Base-by-base conservation (phyloP, 1,140 invertebrate genomes). In the Panonychus citri region DNA sequence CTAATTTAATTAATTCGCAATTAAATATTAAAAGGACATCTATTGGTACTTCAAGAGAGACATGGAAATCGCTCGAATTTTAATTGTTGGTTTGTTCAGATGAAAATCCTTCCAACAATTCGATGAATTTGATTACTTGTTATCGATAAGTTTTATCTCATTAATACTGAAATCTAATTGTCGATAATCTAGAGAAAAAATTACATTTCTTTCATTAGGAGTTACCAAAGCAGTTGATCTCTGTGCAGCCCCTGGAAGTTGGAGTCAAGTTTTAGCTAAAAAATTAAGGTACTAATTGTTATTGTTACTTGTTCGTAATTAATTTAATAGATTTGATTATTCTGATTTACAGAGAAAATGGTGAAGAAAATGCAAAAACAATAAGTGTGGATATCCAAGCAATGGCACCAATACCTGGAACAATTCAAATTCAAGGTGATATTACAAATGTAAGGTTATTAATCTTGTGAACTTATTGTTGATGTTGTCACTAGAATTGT, bases 361-460 rank as follows among this genome's bases (percentile, higher is more conserved):
- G 30, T 12, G 5, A 34, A 12, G 56, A 64, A 8, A 57, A 63
- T 62, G 78, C 82, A 3, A 91, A 93, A 72, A 97, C 98, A 65
- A 83, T 99, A 4, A 90, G 94, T 17, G 93, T 98, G 0, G 94
- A 98, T 73, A 72, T 98, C 30, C 94, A 98, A 75, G 86, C 88
- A 1, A 97, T 98, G 91, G 87, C 91, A 19, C 85, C 93, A 0
- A 74, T 99, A 43, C 81, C 85, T 42, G 91, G 91, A 1, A 91
- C 98, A 0, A 73, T 83, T 57, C 87, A 95, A 72, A 76, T 98
- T 39, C 87, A 96, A 71, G 94, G 93, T 1, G 94, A 99, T 67
- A 99, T 99, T 43, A 99, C 94, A 1, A 89, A 93, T 70, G 72
- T 83, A 52, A 49, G 27, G 30, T 34, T 12, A 12, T 26, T n/a